Conservation (phyloP, 2,888 invertebrate genomes). For the Campoplex nolae region DNA sequence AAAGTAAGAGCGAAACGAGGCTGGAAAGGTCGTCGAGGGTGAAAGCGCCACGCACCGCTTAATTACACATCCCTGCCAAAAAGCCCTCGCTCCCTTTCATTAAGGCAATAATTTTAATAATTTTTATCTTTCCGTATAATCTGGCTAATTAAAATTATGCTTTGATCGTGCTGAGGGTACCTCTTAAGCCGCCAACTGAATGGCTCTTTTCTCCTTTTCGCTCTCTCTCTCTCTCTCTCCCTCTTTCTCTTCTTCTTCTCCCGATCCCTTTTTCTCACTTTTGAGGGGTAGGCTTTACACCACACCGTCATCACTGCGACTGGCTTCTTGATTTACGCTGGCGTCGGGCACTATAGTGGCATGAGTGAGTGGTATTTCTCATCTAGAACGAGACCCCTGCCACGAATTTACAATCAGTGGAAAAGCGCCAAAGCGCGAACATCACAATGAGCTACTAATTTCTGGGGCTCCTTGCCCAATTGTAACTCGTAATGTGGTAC, state of each 20-base stretch:
- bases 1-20: slow-evolving; percentile 45
- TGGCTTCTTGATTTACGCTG: slow-evolving; percentile 66
- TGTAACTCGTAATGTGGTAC: slow-evolving; percentile 17
- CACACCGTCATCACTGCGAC: slow-evolving; percentile 59
- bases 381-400: slow-evolving; percentile 46
- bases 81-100: slow-evolving; percentile 82
- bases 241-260: slow-evolving; percentile 34
- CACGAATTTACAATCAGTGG: slow-evolving; percentile 62
- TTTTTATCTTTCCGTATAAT: slow-evolving; percentile 84
- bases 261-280: slow-evolving; percentile 19
- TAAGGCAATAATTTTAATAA: slow-evolving; percentile 85
- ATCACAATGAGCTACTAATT: slow-evolving; percentile 63
- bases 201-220: slow-evolving; percentile 11
- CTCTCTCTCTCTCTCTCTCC: slow-evolving; percentile 33
- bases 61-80: slow-evolving; percentile 82
- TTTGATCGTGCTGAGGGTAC: slow-evolving; percentile 82
- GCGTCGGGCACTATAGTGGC: slow-evolving; percentile 40
- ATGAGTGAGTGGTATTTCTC: slow-evolving; percentile 56
- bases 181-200: slow-evolving; percentile 72
- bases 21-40: slow-evolving; percentile 69
- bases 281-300: slow-evolving; percentile 46
- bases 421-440: slow-evolving; percentile 47
- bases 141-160: slow-evolving; percentile 84
- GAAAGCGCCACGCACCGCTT: slow-evolving; percentile 79
- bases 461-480: slow-evolving; percentile 39